Percentiles rank a stretch among this genome's conserved stretches.
Conservation (phyloP, 1,140 invertebrate species). For the Agrypnia vestita region DNA sequence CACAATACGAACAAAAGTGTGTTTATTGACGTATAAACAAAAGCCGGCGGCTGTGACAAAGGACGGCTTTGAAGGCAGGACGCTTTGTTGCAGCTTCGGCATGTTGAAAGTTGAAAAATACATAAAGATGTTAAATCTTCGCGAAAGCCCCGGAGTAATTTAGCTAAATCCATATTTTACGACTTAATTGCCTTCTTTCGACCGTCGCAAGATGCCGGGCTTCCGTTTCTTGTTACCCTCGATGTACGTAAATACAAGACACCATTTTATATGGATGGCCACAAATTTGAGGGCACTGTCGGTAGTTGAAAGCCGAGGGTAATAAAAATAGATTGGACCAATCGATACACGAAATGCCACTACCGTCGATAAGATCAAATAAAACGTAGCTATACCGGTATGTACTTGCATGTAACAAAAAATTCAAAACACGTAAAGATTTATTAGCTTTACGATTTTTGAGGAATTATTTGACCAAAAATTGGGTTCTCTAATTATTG, state of each 20-base stretch:
- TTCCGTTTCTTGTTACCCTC: constrained; percentile 14
- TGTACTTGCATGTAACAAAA: no score
- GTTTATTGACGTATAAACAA: constrained; percentile 32
- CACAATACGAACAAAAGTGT: constrained; percentile 6
- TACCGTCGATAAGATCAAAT: constrained; percentile 10
- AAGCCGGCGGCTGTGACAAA: constrained; percentile 23
- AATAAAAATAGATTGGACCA: constrained; percentile 22
- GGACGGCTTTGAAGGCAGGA: constrained; percentile 12
- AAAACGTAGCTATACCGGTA: not conserved
- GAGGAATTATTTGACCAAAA: no score
- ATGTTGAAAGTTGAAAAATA: constrained; percentile 1
- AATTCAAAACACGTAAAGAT: no score
- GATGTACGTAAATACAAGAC: not conserved
- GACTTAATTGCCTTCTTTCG: constrained; percentile 8
- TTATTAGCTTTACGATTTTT: no score
- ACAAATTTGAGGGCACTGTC: constrained; percentile 3
- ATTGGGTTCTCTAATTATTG: no score
- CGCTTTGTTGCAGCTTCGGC: constrained; percentile 20
- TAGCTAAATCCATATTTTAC: constrained; percentile 28
- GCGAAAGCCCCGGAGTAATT: constrained; percentile 16
- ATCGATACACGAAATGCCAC: not conserved
- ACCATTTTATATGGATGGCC: constrained; percentile 12
- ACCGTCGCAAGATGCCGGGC: not conserved
- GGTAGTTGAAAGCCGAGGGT: constrained; percentile 19
- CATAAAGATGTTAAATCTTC: constrained; percentile 25